Conservation (phyloP, 2,797 vertebrate species). For the Hipposideros larvatus region DNA sequence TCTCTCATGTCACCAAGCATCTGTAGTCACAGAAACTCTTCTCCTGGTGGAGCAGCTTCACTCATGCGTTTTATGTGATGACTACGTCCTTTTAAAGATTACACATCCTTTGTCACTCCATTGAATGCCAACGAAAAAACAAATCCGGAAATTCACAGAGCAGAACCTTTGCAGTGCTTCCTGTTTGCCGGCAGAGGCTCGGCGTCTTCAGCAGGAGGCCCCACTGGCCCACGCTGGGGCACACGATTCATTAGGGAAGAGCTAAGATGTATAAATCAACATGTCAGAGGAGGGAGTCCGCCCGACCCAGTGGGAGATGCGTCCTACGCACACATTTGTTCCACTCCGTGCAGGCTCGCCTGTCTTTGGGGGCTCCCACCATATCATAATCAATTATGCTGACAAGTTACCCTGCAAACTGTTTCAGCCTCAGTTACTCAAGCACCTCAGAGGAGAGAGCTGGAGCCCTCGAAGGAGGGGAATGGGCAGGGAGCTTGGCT, state of each 20-base stretch:
- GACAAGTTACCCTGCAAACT: slow-evolving; percentile 75
- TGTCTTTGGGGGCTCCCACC: slow-evolving; percentile 72
- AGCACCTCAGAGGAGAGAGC: not conserved
- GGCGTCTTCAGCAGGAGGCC: slow-evolving; percentile 87
- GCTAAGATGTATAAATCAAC: slow-evolving; percentile 90
- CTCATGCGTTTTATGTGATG: not conserved
- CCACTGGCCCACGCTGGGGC: slow-evolving; percentile 78
- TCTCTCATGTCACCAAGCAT: not conserved
- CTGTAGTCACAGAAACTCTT: not conserved
- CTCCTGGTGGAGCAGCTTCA: not conserved
- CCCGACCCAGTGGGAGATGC: slow-evolving; percentile 73
- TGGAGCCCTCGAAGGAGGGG: slow-evolving; percentile 1
- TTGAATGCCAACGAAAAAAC: not conserved
- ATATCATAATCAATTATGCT: slow-evolving; percentile 84
- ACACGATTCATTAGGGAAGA: slow-evolving; percentile 83
- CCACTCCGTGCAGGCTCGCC: slow-evolving; percentile 79
- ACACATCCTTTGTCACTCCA: slow-evolving; percentile 47
- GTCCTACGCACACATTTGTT: slow-evolving; percentile 71
- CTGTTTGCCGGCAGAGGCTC: slow-evolving; percentile 63
- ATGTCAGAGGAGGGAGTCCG: slow-evolving; percentile 73
- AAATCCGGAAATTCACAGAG: slow-evolving; percentile 47
- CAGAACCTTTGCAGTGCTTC: slow-evolving; percentile 52
- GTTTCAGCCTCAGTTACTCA: slow-evolving; percentile 63
- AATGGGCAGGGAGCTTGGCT: slow-evolving; percentile 54
- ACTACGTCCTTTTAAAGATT: slow-evolving; percentile 70